phyloP scores from a whole-genome alignment of 2,113 vertebrate genomes.

The Mionectes macconnelli region DNA sequence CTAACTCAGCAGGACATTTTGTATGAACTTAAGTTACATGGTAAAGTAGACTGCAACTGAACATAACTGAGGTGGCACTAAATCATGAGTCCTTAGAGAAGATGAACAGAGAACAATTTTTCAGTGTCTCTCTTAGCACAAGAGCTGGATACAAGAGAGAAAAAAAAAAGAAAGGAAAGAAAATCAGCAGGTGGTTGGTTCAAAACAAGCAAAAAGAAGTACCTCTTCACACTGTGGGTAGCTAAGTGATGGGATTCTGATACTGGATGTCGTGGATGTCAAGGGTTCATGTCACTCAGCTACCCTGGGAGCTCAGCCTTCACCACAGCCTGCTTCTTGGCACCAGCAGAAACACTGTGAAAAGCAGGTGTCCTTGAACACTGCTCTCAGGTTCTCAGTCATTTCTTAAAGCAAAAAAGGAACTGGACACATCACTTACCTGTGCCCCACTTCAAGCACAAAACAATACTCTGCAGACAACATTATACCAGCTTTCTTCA shows the following conservation, averaged over 20 bases:
- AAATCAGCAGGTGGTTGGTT: neutral
- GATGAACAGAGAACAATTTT: neutral
- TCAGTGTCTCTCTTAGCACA: neutral
- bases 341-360: neutral
- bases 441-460: neutral
- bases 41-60: neutral
- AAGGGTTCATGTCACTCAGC: neutral
- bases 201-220: neutral
- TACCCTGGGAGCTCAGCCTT: neutral
- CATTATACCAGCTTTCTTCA: neutral
- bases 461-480: neutral
- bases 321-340: neutral
- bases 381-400: neutral
- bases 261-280: neutral
- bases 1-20: neutral
- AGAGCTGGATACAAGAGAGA: neutral
- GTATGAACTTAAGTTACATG: neutral
- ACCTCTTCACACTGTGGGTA: neutral
- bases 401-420: neutral
- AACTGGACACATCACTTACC: neutral
- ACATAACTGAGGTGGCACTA: neutral
- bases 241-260: neutral
- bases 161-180: neutral
- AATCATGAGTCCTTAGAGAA: neutral
- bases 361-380: neutral